Evolutionary conservation across 2,888 invertebrate genomes (phyloP), one percentile per base, ranked within the genome.

Genomic region (Aromia moschata): DNA sequence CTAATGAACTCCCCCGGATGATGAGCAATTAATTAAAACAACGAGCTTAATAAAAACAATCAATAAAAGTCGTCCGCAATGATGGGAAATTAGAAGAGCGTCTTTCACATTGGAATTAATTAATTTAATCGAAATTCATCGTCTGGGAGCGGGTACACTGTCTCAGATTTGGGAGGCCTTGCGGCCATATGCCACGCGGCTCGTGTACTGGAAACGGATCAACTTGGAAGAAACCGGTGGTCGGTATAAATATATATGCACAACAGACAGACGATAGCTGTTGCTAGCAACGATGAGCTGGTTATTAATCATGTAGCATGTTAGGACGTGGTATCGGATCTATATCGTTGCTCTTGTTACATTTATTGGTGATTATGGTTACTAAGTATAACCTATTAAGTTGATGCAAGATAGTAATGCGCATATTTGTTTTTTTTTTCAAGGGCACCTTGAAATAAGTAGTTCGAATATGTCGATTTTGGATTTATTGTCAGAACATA

Each of bases 261-360:
- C n/a, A 54, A 53, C 33, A 49, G 62, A 61, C 62, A 56, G 72
- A 72, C 77, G 78, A 77, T 73, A 69, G n/a, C n/a, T n/a, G n/a
- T n/a, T 64, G 68, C 65, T 74, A 76, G 77, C 77, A 77, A 77
- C 70, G 70, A 72, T 53, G 70, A 70, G 69, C 64, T 69, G 68
- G 69, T 76, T 78, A 80, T 80, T 80, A 80, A 80, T 80, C 80
- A 80, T 80, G 80, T 80, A 72, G 80, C 80, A 80, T 80, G 80
- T 74, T 77, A 65, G 65, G 63, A 68, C 66, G 67, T 68, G 69
- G 73, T 72, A 72, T 71, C 65, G 63, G 63, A 63, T 64, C 68
- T 62, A 25, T 5, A 25, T 25, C 25, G 7, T 25, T 25, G 25
- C n/a, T n/a, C n/a, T n/a, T n/a, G n/a, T n/a, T n/a, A n/a, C n/a